Base-by-base conservation (phyloP, 2,888 invertebrate species). In the Morpho deidamia region DNA sequence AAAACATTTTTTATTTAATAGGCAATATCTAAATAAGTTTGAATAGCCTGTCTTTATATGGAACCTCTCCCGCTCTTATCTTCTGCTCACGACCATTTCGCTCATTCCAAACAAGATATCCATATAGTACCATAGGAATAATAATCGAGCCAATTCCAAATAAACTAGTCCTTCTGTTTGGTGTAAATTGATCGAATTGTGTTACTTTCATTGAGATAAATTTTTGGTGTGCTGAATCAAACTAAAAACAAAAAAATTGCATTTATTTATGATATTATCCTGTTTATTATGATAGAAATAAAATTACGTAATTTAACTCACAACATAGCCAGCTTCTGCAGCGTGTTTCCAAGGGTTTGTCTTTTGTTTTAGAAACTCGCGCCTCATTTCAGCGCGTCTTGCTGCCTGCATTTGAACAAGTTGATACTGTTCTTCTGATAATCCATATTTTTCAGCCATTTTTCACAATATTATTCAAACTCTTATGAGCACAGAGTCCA, bases 201-300 rank as follows among this genome's bases (percentile, higher is more conserved):
- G 91, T 91, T 0, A 91, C 91, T 75, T 92, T 92, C 93, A 96
- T 92, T 0, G 96, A 91, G 72, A 92, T 86, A 72, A 92, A 96
- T 50, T 95, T 92, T 68, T 95, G 93, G 3, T 96, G 63, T 8
- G 93, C 94, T n/a, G 93, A 83, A 79, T 97, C 97, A 76, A 96
- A 95, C 97, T 97, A 82, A 63, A 92, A 92, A 70, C 44, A 55
- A 35, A 53, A 56, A 53, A 44, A 50, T 32, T 12, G 23, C 7
- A 51, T 33, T 33, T 38, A 8, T 38, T 33, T 14, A 45, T 34
- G 41, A 41, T n/a, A 43, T 41, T 1, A 44, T 5, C 11, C 5
- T 2, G 35, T 44, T 37, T 50, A 12, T 10, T 32, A 51, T 44
- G 41, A 47, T 35, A 65, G 11, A 50, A 54, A 53, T 53, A 61